Base-by-base conservation (phyloP, 1,140 invertebrate genomes). In the Calycopis cecrops region DNA sequence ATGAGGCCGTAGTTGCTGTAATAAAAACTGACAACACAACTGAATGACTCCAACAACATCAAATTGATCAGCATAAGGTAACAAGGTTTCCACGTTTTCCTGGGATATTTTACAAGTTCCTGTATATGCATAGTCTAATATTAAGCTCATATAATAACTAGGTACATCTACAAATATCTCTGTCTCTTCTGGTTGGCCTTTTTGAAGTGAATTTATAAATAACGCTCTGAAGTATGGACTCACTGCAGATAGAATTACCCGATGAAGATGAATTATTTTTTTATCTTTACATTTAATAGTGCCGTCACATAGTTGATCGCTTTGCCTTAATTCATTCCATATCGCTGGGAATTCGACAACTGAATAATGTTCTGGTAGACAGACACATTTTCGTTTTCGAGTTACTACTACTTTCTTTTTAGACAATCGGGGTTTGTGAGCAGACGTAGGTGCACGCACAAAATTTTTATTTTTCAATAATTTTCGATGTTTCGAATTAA, bases 91-190 rank as follows among this genome's bases (percentile, higher is more conserved):
- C 3, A 93, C 91, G 67, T 92, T 93, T 28, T 89, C 87, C 4
- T 78, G 69, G 1, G 84, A 90, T 35, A 93, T 87, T 12, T 69
- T 59, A 64, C 92, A 92, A 17, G 82, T 79, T 35, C 92, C 90
- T 9, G 91, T 92, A 71, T 94, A 94, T 0, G 91, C 91, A 68
- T 90, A 93, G 59, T 94, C 91, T 21, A 94, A 79, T 49, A 93
- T 89, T 10, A 85, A 75, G n/a, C 76, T 67, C 73, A 90, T 88
- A 52, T 89, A 89, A 48, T 76, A 69, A 48, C 80, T 80, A 6
- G 88, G 80, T 21, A 88, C 83, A 60, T 88, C 88, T 10, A 90
- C 84, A 58, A 79, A 83, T 53, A 90, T 86, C 73, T 89, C 84
- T 7, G 74, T 88, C 49, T 83, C 82, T 63, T 91, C 90, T 33